Evolutionary conservation across 2,113 vertebrate species (phyloP).

Genomic region (Apodemus speciosus): DNA sequence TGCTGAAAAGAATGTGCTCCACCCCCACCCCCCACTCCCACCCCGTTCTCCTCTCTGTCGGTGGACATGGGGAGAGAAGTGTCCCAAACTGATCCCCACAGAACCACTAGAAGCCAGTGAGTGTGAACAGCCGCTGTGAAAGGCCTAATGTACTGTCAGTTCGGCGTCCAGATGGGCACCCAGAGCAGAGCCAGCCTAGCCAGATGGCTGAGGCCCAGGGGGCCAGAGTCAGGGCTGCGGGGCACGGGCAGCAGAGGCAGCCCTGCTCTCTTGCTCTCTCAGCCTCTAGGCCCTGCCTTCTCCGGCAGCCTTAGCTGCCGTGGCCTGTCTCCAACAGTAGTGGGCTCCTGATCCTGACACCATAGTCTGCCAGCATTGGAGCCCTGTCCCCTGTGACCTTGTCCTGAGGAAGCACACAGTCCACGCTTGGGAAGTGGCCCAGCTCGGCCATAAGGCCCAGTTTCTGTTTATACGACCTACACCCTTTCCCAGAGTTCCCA

Average conservation of each 20-base stretch:
- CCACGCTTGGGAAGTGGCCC: neutral
- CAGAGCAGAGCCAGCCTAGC: conserved; percentile 54
- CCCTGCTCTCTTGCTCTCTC: accelerated
- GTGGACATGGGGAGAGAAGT: neutral
- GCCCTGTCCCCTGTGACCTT: neutral
- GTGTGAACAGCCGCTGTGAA: neutral
- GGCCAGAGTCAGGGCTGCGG: conserved; percentile 28
- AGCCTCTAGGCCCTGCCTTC: neutral
- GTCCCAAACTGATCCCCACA: neutral
- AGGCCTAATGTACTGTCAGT: conserved; percentile 16
- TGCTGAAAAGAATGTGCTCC: neutral
- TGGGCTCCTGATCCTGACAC: neutral
- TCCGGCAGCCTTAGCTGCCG: neutral
- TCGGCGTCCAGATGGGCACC: conserved; percentile 61
- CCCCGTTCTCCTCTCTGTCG: neutral
- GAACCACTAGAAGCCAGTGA: neutral
- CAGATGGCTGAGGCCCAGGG: conserved; percentile 58
- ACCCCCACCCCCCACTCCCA: no score
- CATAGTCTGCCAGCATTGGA: neutral
- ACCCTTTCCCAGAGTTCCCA: neutral
- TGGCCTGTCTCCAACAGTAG: neutral
- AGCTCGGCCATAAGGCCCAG: neutral
- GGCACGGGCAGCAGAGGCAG: neutral
- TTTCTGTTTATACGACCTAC: neutral
- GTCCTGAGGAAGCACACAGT: neutral